phyloP scores from a whole-genome alignment of 2,113 vertebrate genomes.

The Ophiodon elongatus region DNA sequence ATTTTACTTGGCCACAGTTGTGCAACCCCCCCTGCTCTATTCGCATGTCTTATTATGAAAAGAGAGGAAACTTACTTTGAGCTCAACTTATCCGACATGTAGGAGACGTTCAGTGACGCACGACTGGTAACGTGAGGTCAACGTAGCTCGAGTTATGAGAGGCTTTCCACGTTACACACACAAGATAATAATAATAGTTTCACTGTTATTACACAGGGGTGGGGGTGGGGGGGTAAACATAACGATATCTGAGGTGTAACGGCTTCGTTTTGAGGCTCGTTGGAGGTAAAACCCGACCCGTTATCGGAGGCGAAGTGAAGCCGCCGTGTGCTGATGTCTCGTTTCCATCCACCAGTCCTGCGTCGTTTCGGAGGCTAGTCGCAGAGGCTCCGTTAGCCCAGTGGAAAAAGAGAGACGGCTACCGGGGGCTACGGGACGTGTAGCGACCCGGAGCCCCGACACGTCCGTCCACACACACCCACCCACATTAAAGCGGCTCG shows the following conservation, averaged over 20 bases:
- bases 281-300: neutral
- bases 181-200: neutral
- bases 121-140: neutral
- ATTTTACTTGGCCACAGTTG: neutral
- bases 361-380: conserved; percentile 58
- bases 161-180: neutral
- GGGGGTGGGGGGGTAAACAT: neutral
- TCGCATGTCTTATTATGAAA: neutral
- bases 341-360: conserved; percentile 60
- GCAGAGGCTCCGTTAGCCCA: too few species aligned
- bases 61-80: neutral
- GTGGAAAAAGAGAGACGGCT: conserved; percentile 74
- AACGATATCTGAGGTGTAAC: too few species aligned
- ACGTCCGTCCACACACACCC: too few species aligned
- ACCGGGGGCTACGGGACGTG: conserved; percentile 61
- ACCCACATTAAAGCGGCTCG: too few species aligned
- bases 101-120: neutral
- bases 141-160: neutral
- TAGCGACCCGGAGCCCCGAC: too few species aligned
- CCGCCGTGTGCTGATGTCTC: conserved; percentile 46
- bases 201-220: neutral
- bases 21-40: neutral
- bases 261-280: neutral
- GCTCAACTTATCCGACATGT: neutral
- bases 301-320: neutral